phyloP scores from a whole-genome alignment of 2,888 invertebrate genomes.

The Pheosia gnoma region DNA sequence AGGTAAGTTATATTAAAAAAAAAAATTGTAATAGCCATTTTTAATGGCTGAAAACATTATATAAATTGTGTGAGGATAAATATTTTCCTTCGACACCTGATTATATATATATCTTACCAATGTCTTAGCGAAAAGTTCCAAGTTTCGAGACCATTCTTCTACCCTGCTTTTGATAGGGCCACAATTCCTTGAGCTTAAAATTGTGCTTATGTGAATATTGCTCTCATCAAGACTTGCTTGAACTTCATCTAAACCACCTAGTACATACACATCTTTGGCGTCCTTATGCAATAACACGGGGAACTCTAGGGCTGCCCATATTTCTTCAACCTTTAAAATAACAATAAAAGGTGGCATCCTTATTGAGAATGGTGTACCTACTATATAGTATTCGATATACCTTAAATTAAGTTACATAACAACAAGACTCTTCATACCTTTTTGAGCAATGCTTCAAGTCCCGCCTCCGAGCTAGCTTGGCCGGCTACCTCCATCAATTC shows the following conservation, averaged over 20 bases:
- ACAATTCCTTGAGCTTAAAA: slow-evolving; percentile 93
- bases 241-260: slow-evolving; percentile 94
- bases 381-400: too few species aligned
- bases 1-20: not conserved
- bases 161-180: slow-evolving; percentile 92
- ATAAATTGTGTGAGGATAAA: too few species aligned
- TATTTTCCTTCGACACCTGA: too few species aligned
- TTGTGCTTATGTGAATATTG: slow-evolving; percentile 93
- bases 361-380: too few species aligned
- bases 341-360: too few species aligned
- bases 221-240: slow-evolving; percentile 93
- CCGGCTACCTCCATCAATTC: slow-evolving; percentile 93
- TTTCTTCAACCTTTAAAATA: slow-evolving; percentile 87
- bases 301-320: slow-evolving; percentile 93
- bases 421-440: slow-evolving; percentile 77
- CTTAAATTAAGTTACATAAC: too few species aligned
- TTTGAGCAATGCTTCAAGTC: slow-evolving; percentile 90
- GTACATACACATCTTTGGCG: slow-evolving; percentile 91
- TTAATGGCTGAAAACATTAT: too few species aligned
- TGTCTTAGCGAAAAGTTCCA: slow-evolving; percentile 92
- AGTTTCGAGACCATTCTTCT: slow-evolving; percentile 90
- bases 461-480: slow-evolving; percentile 94
- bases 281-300: slow-evolving; percentile 91
- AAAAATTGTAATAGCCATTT: too few species aligned
- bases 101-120: slow-evolving; percentile 81